phyloP scores from a whole-genome alignment of 2,113 vertebrate species.

The Bagarius yarrelli region DNA sequence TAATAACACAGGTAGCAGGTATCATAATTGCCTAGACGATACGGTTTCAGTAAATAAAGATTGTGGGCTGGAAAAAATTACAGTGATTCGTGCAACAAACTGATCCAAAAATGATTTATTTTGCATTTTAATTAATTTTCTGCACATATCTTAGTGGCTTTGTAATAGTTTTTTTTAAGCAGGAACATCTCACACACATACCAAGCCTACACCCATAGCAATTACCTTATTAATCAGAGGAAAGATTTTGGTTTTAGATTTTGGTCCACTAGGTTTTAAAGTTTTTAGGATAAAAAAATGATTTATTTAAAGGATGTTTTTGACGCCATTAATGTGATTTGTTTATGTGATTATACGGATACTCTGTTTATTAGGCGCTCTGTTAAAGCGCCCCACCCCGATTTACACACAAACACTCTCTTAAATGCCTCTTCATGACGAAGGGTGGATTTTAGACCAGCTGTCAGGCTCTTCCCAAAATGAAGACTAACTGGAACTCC shows the following conservation, averaged over 20 bases:
- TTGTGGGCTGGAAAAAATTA: background rate
- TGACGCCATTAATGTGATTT: too few relatives aligned
- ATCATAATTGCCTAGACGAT: background rate
- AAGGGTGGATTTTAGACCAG: conserved; percentile 1
- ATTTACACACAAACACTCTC: background rate
- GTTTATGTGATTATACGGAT: background rate
- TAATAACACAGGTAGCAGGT: background rate
- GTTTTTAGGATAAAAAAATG: too few relatives aligned
- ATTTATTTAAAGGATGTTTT: too few relatives aligned
- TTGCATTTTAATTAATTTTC: background rate
- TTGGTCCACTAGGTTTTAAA: background rate
- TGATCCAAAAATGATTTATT: background rate
- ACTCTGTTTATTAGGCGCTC: background rate
- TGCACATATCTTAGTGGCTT: background rate
- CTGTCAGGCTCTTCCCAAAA: conserved; percentile 15
- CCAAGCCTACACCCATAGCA: background rate
- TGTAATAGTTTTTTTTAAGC: background rate
- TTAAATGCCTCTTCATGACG: background rate
- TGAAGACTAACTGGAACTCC: conserved; percentile 19
- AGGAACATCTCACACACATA: background rate
- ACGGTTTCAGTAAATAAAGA: background rate
- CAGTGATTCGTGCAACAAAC: background rate
- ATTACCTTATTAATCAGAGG: background rate
- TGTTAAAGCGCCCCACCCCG: too few relatives aligned
- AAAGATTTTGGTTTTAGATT: background rate